Percentiles rank a stretch among this genome's conserved stretches.
These are phyloP conservation scores for Embidobia sp. DNA, from an alignment of 2,888 invertebrate species.

Conservation along the genomic window DNA sequence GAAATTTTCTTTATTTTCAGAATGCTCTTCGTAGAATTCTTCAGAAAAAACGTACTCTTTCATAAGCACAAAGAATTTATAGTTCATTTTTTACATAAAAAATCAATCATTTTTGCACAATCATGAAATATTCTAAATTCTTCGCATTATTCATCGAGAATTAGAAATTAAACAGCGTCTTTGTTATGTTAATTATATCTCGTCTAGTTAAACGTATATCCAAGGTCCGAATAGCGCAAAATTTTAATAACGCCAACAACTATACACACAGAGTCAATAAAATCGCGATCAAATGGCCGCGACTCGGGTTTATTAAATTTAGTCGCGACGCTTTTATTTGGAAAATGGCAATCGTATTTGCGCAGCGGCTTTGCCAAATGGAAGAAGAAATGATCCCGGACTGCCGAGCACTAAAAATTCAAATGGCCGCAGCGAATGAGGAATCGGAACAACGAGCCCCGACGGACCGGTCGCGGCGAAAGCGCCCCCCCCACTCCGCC, in stretches of 20 bases:
- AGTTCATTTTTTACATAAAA: no score
- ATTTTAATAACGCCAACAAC: slow-evolving; percentile 36
- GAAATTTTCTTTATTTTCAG: no score
- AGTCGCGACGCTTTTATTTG: slow-evolving; percentile 39
- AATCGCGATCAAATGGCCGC: slow-evolving; percentile 1
- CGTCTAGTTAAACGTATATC: no score
- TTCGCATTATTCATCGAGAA: no score
- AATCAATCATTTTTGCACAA: no score
- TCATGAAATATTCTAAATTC: no score
- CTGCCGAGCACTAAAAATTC: slow-evolving; percentile 52
- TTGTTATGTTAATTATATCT: no score
- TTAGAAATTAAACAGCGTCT: no score
- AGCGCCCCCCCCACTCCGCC: neutral
- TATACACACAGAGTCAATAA: slow-evolving; percentile 40
- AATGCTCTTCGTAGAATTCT: no score
- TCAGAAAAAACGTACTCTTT: no score
- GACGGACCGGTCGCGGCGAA: slow-evolving; percentile 21
- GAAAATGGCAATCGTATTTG: slow-evolving; percentile 52
- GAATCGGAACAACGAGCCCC: slow-evolving; percentile 34
- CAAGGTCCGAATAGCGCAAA: no score
- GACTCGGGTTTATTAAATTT: slow-evolving; percentile 47
- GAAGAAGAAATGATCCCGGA: slow-evolving; percentile 54
- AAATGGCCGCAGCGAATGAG: slow-evolving; percentile 42
- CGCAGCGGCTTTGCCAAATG: slow-evolving; percentile 43
- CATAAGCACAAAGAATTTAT: no score